Percentiles rank a stretch among this genome's conserved stretches.
phyloP scores from a whole-genome alignment of 2,797 vertebrate genomes.

The Enteromius mattozi region DNA sequence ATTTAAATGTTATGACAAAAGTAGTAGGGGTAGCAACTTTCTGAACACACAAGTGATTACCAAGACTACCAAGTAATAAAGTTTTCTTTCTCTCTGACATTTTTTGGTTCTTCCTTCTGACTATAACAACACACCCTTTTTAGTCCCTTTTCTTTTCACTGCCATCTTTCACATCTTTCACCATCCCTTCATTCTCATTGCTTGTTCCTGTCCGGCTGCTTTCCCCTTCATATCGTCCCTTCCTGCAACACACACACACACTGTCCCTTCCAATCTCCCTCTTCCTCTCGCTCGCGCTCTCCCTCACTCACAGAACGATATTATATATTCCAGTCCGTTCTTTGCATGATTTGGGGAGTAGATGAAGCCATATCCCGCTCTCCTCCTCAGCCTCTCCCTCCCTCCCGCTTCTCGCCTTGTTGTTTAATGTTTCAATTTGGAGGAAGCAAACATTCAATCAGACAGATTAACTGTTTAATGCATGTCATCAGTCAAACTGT shows the following conservation, averaged over 20 bases:
- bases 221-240: constrained; percentile 51
- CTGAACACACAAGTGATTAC: too few relatives aligned
- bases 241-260: constrained; percentile 47
- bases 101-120: background rate
- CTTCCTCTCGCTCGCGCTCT: constrained; percentile 71
- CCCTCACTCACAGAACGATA: constrained; percentile 79
- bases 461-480: constrained; percentile 99
- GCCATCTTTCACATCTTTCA: constrained; percentile 50
- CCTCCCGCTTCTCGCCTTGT: constrained; percentile 88
- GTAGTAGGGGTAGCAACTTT: background rate
- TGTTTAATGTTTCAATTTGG: constrained; percentile 99
- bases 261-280: constrained; percentile 85
- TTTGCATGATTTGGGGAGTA: constrained; percentile 92
- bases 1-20: background rate
- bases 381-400: constrained; percentile 85
- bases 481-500: constrained; percentile 98
- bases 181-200: constrained; percentile 50
- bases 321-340: constrained; percentile 90
- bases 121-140: constrained; percentile 12
- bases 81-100: background rate
- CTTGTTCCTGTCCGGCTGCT: constrained; percentile 60
- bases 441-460: constrained; percentile 99
- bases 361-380: constrained; percentile 93
- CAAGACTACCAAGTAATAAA: background rate
- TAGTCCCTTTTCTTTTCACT: constrained; percentile 29